Percentiles rank a stretch among this genome's conserved stretches.
phyloP scores from a whole-genome alignment of 2,888 invertebrate genomes.

The Apamea sordens region DNA sequence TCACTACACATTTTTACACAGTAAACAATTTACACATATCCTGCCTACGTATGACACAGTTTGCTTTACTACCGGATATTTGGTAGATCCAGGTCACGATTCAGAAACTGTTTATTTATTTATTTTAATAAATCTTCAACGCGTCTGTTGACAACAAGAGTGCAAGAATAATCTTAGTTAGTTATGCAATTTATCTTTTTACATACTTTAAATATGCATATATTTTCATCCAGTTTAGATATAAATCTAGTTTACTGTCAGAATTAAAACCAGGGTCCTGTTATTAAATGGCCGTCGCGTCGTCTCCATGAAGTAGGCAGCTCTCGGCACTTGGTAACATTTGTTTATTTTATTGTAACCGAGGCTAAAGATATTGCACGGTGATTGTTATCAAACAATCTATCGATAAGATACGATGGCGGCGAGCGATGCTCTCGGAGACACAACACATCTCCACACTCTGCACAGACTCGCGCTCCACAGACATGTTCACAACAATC shows the following conservation, averaged over 20 bases:
- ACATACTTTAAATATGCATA: neutral
- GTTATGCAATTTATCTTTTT: neutral
- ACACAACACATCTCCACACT: constrained; percentile 3
- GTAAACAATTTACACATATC: too few species aligned
- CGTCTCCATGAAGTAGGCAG: neutral
- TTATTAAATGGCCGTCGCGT: neutral
- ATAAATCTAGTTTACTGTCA: neutral
- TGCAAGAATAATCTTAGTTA: too few species aligned
- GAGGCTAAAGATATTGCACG: constrained; percentile 36
- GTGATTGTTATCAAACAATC: constrained; percentile 58
- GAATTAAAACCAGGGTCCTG: neutral
- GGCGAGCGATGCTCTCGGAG: constrained; percentile 14
- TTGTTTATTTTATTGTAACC: constrained; percentile 33
- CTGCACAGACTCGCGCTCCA: neutral
- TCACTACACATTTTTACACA: too few species aligned
- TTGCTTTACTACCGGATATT: too few species aligned
- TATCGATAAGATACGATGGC: constrained; percentile 60
- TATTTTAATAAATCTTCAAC: too few species aligned
- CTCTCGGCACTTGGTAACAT: neutral
- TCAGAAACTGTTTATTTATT: too few species aligned
- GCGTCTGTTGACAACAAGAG: too few species aligned
- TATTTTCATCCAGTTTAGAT: neutral
- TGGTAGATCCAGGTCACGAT: too few species aligned
- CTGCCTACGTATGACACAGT: too few species aligned
- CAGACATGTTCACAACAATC: too few species aligned